Evolutionary conservation across 2,888 invertebrate species (phyloP), one percentile per base, ranked within the genome.

Genomic region (Drosophila paramelanica): DNA sequence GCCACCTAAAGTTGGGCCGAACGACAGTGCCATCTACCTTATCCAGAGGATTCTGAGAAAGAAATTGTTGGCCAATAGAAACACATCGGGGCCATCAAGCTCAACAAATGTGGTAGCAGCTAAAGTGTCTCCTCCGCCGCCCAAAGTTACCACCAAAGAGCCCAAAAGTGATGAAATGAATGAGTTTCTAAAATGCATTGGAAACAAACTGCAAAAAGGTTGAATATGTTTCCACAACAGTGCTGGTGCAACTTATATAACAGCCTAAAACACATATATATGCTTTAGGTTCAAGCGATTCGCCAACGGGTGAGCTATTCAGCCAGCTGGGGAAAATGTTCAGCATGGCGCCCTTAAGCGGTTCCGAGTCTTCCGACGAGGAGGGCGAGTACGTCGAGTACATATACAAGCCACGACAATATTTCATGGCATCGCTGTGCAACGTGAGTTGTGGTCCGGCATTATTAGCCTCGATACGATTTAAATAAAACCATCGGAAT

Each of bases 331-430:
- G 90, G 47, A 87, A 90, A 71, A 84, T 91, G 14, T 79, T 91
- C 3, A 89, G 90, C 56, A 90, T 86, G 57, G 85, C 77, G 17
- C 91, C 91, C 3, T 71, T 90, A 5, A 89, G 85, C 17, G 90
- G 91, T 67, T 73, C 90, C 3, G 91, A 88, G 45, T 87, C 91
- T 5, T 91, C 93, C 27, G 93, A 91, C 20, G 94, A 94, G 39
- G 94, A 94, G 27, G 94, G 94, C 41, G 94, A 94, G 59, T 94
- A 94, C 58, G 93, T 94, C 50, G 94, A 95, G 51, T 94, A 95
- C 80, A 94, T 95, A 71, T 95, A 95, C 71, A 94, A 93, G 82
- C 95, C 95, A 56, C 93, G 95, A 10, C 94, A 94, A 85, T 94
- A 95, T 13, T 95, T 94, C 86, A 91, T 94, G 36, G 93, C 94